phyloP scores from a whole-genome alignment of 2,888 invertebrate genomes.

The Drosophila atripex region DNA sequence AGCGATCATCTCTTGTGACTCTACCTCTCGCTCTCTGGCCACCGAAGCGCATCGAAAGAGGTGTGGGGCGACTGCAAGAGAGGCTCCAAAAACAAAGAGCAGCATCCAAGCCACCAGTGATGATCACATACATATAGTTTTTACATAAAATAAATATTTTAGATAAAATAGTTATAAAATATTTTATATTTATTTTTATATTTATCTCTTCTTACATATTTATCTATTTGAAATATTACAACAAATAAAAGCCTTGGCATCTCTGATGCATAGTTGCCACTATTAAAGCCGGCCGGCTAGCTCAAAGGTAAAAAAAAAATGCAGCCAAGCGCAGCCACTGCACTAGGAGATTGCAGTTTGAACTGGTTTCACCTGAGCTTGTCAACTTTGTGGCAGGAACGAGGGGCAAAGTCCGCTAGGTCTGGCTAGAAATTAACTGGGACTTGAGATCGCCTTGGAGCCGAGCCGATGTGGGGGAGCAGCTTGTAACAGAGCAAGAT shows the following conservation, averaged over 20 bases:
- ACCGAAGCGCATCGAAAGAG: conserved; percentile 40
- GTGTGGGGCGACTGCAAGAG: conserved; percentile 10
- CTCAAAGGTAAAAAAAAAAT: conserved; percentile 52
- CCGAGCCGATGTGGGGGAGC: conserved; percentile 4
- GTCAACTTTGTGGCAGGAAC: background rate
- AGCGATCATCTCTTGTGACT: background rate
- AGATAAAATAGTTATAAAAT: too few relatives aligned
- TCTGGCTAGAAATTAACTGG: conserved; percentile 13
- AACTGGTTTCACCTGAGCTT: conserved; percentile 63
- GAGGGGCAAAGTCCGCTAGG: conserved; percentile 21
- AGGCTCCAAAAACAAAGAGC: conserved; percentile 10
- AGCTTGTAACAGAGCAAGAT: background rate
- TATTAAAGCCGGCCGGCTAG: conserved; percentile 71
- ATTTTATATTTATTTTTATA: background rate
- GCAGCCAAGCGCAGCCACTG: conserved; percentile 53
- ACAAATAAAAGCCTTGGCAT: background rate
- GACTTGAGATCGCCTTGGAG: conserved; percentile 19
- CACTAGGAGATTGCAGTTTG: conserved; percentile 63
- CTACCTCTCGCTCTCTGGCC: conserved; percentile 7
- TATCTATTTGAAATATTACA: background rate
- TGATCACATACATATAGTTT: background rate
- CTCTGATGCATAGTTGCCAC: conserved; percentile 8
- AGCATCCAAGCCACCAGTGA: conserved; percentile 2
- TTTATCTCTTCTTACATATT: background rate
- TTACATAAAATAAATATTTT: background rate